Evolutionary conservation across 2,888 invertebrate species (phyloP), one percentile per base, ranked within the genome.

Genomic region (Copidosoma aretas): DNA sequence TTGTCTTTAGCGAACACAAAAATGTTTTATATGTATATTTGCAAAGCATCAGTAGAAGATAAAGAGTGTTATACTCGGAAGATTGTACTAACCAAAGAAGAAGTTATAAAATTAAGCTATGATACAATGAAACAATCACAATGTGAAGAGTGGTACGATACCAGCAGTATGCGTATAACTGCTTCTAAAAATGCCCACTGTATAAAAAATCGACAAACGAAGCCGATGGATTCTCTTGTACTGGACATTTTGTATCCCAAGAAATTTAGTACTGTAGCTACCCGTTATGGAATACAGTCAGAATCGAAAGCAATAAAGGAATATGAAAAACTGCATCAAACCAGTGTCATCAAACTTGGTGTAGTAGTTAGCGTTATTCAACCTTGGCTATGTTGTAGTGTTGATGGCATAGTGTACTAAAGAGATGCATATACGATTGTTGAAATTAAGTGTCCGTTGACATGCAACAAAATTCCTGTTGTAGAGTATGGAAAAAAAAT

Each of bases 361-460:
- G 58, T 73, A 4, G 1, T 71, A 25, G 64, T 74, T 0, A 67
- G 67, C 41, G 49, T 68, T 60, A 64, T 21, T 49, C 67, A 73
- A 39, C 71, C 72, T 10, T 73, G 72, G 73, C 61, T 73, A 17
- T 73, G 74, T 54, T 68, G 68, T 12, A 73, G 73, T 14, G 22
- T 54, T 17, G 54, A 54, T 54, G 54, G 54, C 8, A 3, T 54
- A 4, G 25, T 54, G 4, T 19, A 21, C 8, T 12, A 25, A 12
- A 24, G 22, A 10, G 10, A 54, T 8, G 43, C 17, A 1, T 2
- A 46, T 8, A 25, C n/a, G n/a, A 14, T 22, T 21, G 24, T 54
- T 4, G 54, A 54, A 24, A 12, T 54, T 14, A 54, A 54, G 15
- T 54, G 54, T 24, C 54, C 54, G 3, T 3, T 46, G 3, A 46